These are phyloP conservation scores for Byasa hedistus DNA, from an alignment of 2,888 invertebrate genomes.

Conservation along the genomic window DNA sequence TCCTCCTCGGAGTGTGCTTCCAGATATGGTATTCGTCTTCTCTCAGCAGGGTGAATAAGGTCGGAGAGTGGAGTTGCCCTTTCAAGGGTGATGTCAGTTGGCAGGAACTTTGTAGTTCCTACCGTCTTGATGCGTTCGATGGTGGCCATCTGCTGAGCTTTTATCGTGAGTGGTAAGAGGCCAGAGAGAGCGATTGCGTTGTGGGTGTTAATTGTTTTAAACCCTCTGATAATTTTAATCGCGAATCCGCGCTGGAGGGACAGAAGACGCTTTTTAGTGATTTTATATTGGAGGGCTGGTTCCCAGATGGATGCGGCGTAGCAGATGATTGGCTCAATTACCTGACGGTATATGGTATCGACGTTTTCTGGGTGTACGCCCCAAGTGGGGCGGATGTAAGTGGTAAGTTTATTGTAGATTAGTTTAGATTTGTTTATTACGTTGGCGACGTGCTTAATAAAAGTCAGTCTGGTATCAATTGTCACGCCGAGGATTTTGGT, in stretches of 20 bases:
- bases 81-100: no score
- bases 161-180: neutral
- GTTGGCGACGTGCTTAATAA: no score
- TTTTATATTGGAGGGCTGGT: neutral
- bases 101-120: no score
- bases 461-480: no score
- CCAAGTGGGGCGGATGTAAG: neutral
- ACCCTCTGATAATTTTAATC: slow-evolving; percentile 2
- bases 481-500: no score
- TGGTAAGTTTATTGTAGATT: no score
- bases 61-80: no score
- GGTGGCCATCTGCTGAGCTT: neutral
- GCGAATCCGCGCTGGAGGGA: slow-evolving; percentile 11
- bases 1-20: no score
- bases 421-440: no score
- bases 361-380: slow-evolving; percentile 8
- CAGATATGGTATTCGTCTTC: no score
- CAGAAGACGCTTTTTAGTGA: neutral
- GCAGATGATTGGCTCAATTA: neutral
- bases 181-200: neutral
- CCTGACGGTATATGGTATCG: neutral
- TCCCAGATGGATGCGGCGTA: slow-evolving; percentile 3
- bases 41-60: no score
- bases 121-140: neutral
- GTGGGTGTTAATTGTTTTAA: slow-evolving; percentile 1